Conservation (phyloP, 2,113 vertebrate genomes). For the Myotis yumanensis region DNA sequence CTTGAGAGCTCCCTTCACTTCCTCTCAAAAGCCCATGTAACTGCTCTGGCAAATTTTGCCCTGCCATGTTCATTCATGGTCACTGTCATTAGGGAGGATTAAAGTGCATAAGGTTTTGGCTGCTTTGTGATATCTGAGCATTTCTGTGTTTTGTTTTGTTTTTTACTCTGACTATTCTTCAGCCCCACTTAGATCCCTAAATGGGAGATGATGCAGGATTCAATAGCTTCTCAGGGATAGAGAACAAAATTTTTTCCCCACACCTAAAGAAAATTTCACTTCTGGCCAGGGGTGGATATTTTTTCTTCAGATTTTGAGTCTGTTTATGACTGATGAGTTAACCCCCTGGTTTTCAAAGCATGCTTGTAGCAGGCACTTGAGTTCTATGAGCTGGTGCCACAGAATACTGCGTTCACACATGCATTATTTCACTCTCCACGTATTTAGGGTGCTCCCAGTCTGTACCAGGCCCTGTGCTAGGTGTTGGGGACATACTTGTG, state of each 20-base stretch:
- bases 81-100: neutral
- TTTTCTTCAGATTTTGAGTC: neutral
- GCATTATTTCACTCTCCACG: neutral
- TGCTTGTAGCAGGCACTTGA: neutral
- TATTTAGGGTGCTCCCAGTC: fast-evolving
- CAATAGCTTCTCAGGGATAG: neutral
- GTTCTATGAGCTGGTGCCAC: neutral
- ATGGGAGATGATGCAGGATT: neutral
- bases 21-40: neutral
- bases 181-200: neutral
- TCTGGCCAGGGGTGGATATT: neutral
- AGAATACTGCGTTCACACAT: fast-evolving
- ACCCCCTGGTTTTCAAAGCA: neutral
- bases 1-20: neutral
- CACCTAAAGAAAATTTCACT: neutral
- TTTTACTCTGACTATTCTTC: neutral
- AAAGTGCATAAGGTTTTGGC: neutral
- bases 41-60: neutral
- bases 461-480: neutral
- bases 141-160: neutral
- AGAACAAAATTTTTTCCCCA: neutral
- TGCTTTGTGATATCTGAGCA: neutral
- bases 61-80: neutral
- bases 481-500: neutral
- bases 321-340: neutral